Evolutionary conservation across 2,113 vertebrate genomes (phyloP).

Genomic region (Heterochromis multidens): DNA sequence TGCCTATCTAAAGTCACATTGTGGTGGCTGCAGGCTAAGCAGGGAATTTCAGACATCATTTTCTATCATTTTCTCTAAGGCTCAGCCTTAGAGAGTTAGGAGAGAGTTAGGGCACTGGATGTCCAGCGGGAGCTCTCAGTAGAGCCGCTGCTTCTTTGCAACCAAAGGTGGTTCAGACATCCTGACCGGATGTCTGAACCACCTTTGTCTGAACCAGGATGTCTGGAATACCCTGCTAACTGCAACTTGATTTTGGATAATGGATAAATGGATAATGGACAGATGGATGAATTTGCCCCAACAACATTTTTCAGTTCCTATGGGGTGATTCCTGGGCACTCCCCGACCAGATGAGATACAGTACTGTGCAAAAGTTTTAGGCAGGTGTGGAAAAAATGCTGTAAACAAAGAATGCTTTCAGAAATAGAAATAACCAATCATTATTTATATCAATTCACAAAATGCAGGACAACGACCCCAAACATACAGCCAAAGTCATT

Average conservation of each 20-base stretch:
- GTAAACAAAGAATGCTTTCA: too few relatives aligned
- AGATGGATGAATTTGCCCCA: not conserved
- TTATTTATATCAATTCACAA: too few relatives aligned
- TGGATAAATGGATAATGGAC: not conserved
- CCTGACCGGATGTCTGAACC: too few relatives aligned
- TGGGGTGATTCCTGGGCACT: not conserved
- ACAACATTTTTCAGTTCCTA: not conserved
- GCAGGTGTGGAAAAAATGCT: too few relatives aligned
- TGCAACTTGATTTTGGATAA: not conserved
- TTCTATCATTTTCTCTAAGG: not conserved
- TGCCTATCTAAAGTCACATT: not conserved
- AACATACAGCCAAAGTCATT: too few relatives aligned
- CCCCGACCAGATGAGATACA: not conserved
- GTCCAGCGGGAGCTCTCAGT: not conserved
- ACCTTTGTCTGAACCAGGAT: too few relatives aligned
- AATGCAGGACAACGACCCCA: too few relatives aligned
- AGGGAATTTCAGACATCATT: not conserved
- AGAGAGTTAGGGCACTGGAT: not conserved
- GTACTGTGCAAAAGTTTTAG: too few relatives aligned
- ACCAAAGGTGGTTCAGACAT: not conserved
- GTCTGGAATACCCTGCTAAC: not conserved
- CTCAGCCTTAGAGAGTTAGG: too few relatives aligned
- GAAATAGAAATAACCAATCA: too few relatives aligned
- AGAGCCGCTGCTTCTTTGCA: not conserved
- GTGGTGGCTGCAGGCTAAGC: not conserved